These are phyloP conservation scores for Caenorhabditis latens DNA, from an alignment of 1,140 invertebrate genomes.

Conservation along the genomic window DNA sequence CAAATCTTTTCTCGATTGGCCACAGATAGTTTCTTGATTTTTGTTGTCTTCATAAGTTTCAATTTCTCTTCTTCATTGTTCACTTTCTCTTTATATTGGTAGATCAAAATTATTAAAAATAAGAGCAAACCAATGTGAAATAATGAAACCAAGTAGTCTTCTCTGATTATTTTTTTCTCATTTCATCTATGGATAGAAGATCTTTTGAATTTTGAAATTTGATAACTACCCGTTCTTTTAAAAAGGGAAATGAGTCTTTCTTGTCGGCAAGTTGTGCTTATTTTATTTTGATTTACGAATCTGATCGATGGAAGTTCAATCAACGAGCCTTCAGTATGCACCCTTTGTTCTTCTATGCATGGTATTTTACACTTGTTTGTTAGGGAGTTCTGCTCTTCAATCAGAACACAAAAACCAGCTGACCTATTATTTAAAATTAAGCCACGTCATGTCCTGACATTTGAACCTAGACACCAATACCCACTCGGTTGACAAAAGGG, in stretches of 20 bases:
- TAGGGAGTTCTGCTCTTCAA: too few relatives aligned
- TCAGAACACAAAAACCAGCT: not conserved
- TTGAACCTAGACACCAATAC: not conserved
- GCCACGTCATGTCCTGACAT: slow-evolving; percentile 31
- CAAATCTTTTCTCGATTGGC: slow-evolving; percentile 20
- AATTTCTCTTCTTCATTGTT: not conserved
- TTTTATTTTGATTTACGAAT: too few relatives aligned
- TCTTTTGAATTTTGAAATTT: too few relatives aligned
- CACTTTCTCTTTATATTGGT: not conserved
- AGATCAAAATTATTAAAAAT: not conserved
- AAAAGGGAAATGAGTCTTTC: too few relatives aligned
- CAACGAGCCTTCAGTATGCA: too few relatives aligned
- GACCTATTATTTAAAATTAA: not conserved
- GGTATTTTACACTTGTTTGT: too few relatives aligned
- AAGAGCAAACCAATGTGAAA: not conserved
- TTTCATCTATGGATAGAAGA: too few relatives aligned
- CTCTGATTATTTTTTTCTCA: too few relatives aligned
- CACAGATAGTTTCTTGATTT: not conserved
- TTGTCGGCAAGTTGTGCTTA: too few relatives aligned
- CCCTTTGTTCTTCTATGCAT: too few relatives aligned
- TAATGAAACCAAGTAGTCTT: not conserved
- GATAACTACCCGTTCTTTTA: too few relatives aligned
- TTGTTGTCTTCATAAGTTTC: slow-evolving; percentile 23
- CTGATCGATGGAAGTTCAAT: too few relatives aligned
- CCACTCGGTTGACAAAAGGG: slow-evolving; percentile 28